Conservation (phyloP, 2,113 vertebrate species). For the Nerophis lumbriciformis region DNA sequence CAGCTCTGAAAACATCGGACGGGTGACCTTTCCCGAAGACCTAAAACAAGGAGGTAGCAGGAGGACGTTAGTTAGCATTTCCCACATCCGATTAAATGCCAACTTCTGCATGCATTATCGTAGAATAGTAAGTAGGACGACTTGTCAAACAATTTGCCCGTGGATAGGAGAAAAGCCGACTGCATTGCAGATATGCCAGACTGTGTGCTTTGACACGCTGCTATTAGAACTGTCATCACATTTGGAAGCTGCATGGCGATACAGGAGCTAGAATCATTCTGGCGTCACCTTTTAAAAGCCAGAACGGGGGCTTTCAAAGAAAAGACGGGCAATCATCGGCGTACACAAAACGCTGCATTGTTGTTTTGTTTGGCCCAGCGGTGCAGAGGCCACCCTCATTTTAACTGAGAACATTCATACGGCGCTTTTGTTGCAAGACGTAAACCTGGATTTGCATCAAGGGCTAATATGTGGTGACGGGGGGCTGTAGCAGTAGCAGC, state of each 20-base stretch:
- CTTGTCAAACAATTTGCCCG: slow-evolving; percentile 47
- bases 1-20: slow-evolving; percentile 52
- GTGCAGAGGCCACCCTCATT: slow-evolving; percentile 32
- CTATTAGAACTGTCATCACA: slow-evolving; percentile 14
- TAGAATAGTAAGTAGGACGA: slow-evolving; percentile 33
- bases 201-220: slow-evolving; percentile 5
- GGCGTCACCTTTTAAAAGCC: slow-evolving; percentile 22
- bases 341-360: slow-evolving; percentile 48
- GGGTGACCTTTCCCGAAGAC: slow-evolving; percentile 67
- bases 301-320: slow-evolving; percentile 24
- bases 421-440: slow-evolving; percentile 44
- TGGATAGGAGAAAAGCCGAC: slow-evolving; percentile 33
- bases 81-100: slow-evolving; percentile 66
- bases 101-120: slow-evolving; percentile 68
- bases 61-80: slow-evolving; percentile 64
- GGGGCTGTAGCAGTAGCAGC: slow-evolving; percentile 39
- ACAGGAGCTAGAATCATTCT: neutral
- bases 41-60: slow-evolving; percentile 62
- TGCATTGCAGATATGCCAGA: slow-evolving; percentile 49
- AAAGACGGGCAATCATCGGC: slow-evolving; percentile 14
- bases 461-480: slow-evolving; percentile 56
- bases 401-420: slow-evolving; percentile 46
- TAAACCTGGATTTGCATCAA: slow-evolving; percentile 59
- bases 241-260: slow-evolving; percentile 2
- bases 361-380: slow-evolving; percentile 35